A percentile compares a stretch with the other conserved stretches of the same genome.
These are phyloP conservation scores for Lathronympha strigana DNA, from an alignment of 2,888 invertebrate genomes.

Conservation along the genomic window DNA sequence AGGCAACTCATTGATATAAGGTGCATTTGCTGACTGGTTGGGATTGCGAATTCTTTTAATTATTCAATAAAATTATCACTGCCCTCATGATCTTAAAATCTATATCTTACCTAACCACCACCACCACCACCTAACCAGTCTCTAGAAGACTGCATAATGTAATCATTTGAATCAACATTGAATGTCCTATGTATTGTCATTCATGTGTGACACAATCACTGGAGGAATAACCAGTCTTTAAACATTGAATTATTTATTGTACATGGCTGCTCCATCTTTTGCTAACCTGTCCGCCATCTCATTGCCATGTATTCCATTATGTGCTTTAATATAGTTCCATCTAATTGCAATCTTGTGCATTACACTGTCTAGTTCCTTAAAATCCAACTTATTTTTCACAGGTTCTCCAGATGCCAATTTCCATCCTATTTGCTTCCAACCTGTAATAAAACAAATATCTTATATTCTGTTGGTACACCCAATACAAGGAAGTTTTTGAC, in stretches of 20 bases:
- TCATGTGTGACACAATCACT: neutral
- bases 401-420: conserved; percentile 87
- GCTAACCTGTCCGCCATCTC: conserved; percentile 96
- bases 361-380: conserved; percentile 89
- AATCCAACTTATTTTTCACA: conserved; percentile 95
- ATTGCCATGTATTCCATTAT: conserved; percentile 92
- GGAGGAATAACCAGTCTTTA: neutral
- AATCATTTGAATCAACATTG: too few species aligned
- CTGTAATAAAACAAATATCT: conserved; percentile 51
- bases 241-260: conserved; percentile 49
- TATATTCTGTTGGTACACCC: neutral
- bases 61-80: too few species aligned
- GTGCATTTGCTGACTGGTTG: too few species aligned
- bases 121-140: too few species aligned
- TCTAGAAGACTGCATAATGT: too few species aligned
- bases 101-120: too few species aligned
- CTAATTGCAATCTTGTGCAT: conserved; percentile 86
- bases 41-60: too few species aligned
- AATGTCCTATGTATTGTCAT: neutral
- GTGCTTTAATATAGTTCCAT: conserved; percentile 94
- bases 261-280: conserved; percentile 87
- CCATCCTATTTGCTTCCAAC: conserved; percentile 96
- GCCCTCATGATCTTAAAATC: too few species aligned
- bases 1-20: too few species aligned
- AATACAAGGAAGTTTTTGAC: too few species aligned